Evolutionary conservation across 2,888 invertebrate species (phyloP).

Genomic region (Silvanus unidentatus): DNA sequence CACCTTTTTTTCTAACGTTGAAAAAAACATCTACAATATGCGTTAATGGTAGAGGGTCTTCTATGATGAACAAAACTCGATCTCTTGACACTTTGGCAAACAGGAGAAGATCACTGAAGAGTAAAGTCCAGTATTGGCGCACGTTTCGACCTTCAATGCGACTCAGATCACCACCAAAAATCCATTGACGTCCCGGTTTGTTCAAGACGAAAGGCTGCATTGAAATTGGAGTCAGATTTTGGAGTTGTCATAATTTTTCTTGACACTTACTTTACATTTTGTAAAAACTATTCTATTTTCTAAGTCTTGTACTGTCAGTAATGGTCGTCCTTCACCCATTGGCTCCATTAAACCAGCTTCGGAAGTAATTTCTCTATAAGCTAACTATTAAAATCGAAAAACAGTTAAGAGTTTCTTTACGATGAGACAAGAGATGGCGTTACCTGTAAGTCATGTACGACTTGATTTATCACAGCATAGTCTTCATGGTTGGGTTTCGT

Average conservation of each 20-base stretch:
- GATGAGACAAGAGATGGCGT: background rate
- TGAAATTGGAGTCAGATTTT: constrained; percentile 3
- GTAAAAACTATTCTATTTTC: constrained; percentile 86
- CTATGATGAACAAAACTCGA: constrained; percentile 79
- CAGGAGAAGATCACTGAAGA: constrained; percentile 77
- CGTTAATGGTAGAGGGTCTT: constrained; percentile 74
- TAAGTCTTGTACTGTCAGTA: constrained; percentile 76
- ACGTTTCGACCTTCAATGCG: constrained; percentile 77
- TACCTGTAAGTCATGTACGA: constrained; percentile 49
- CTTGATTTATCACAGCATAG: constrained; percentile 46
- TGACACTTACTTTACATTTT: constrained; percentile 67
- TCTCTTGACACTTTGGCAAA: constrained; percentile 84
- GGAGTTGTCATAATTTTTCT: background rate
- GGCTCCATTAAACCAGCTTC: constrained; percentile 83
- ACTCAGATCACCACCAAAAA: constrained; percentile 80
- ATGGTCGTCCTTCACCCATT: constrained; percentile 73
- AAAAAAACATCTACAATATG: constrained; percentile 80
- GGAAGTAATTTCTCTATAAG: constrained; percentile 76
- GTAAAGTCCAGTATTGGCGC: constrained; percentile 78
- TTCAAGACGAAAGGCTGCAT: constrained; percentile 72
- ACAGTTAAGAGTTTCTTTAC: background rate
- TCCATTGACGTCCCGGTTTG: constrained; percentile 81
- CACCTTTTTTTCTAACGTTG: constrained; percentile 75
- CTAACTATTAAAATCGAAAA: constrained; percentile 46
- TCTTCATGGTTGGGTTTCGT: constrained; percentile 49